phyloP scores from a whole-genome alignment of 2,113 vertebrate genomes.

The Aythya baeri region DNA sequence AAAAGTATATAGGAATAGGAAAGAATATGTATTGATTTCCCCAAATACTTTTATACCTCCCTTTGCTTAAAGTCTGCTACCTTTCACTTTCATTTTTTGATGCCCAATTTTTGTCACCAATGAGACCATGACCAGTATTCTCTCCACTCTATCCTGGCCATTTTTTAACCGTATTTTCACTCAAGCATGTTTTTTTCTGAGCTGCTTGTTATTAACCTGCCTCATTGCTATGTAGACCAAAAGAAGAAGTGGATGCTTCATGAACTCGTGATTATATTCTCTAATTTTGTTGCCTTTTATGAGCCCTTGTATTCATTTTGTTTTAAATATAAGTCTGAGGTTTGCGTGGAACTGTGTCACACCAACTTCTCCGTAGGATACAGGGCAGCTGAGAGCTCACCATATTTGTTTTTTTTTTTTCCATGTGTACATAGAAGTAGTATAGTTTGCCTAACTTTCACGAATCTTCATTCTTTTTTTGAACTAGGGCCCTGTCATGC shows the following conservation, averaged over 20 bases:
- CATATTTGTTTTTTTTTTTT: not conserved
- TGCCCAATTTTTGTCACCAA: not conserved
- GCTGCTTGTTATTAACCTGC: not conserved
- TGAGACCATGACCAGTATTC: not conserved
- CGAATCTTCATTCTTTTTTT: not conserved
- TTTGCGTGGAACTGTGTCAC: not conserved
- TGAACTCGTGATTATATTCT: not conserved
- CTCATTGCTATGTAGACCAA: not conserved
- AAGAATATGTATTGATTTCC: not conserved
- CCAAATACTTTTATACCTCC: not conserved
- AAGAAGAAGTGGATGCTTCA: not conserved
- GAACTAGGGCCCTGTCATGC: constrained; percentile 95
- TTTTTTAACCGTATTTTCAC: not conserved
- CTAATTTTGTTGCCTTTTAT: not conserved
- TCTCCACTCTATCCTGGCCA: not conserved
- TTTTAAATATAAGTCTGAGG: not conserved
- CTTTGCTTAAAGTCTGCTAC: not conserved
- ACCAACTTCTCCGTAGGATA: not conserved
- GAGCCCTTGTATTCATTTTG: not conserved
- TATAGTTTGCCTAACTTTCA: not conserved
- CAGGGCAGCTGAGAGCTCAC: not conserved
- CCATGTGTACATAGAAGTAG: not conserved
- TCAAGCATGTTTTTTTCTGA: not conserved
- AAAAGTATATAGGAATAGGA: not conserved
- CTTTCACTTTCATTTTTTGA: not conserved